A percentile compares a stretch with the other conserved stretches of the same genome.
Conservation (phyloP, 2,797 vertebrate genomes). For the Sorex maritimensis region DNA sequence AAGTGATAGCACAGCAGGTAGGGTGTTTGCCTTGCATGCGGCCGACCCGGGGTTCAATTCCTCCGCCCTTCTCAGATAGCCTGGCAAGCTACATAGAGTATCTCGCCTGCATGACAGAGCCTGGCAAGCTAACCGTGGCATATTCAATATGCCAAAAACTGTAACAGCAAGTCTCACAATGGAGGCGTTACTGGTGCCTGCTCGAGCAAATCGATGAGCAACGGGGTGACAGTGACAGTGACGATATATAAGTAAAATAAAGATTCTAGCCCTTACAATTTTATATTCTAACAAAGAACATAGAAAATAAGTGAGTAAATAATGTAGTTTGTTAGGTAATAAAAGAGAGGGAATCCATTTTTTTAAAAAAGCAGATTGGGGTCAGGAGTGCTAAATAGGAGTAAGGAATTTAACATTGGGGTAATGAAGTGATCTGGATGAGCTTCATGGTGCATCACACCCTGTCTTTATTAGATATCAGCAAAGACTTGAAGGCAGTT, state of each 20-base stretch:
- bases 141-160: too few relatives aligned
- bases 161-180: too few relatives aligned
- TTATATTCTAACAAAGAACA: slow-evolving; percentile 36
- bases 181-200: too few relatives aligned
- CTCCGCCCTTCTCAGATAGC: too few relatives aligned
- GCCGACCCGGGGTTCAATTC: too few relatives aligned
- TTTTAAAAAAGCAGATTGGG: background rate
- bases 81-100: too few relatives aligned
- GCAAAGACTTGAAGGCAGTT: background rate
- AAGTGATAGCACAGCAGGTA: too few relatives aligned
- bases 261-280: background rate
- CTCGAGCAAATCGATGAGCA: too few relatives aligned
- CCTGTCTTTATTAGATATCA: background rate
- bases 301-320: slow-evolving; percentile 40
- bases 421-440: background rate
- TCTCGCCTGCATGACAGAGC: too few relatives aligned
- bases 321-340: background rate
- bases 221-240: too few relatives aligned
- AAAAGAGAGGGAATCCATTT: slow-evolving; percentile 5
- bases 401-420: background rate
- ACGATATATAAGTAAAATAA: background rate
- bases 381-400: background rate
- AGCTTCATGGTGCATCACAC: background rate
- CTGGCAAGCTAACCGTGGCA: too few relatives aligned
- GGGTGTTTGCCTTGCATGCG: too few relatives aligned